Evolutionary conservation across 2,888 invertebrate genomes (phyloP), one percentile per base, ranked within the genome.

Genomic region (Halocaridina rubra): DNA sequence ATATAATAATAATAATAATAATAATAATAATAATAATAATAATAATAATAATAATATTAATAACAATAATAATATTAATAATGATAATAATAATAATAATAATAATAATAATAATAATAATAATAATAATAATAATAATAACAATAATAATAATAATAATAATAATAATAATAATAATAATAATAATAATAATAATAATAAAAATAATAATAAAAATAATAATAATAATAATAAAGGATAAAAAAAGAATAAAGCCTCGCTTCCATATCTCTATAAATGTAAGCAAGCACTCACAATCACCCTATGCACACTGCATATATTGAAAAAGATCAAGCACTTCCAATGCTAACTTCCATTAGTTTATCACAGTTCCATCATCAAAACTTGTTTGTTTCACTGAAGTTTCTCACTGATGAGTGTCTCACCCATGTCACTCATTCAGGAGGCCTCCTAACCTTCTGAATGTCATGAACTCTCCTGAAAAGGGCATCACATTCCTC

Each of bases 71-170:
- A 4, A 3, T 24, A 19, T 19, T n/a, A n/a, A n/a, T n/a, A n/a
- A n/a, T n/a, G n/a, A n/a, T n/a, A n/a, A n/a, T n/a, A n/a, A n/a
- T n/a, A 22, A 61, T 19, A 24, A 61, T 61, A 22, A 61, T 61
- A 61, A 61, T 22, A 61, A 61, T 19, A 61, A 19, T 61, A 61
- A 61, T 61, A 61, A 61, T 61, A 61, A 61, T 61, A 61, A 61
- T 61, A 61, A 61, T 61, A 61, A 61, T 22, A 61, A 61, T 61
- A 61, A 61, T 61, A 61, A 61, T 61, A 61, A 61, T 61, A 61
- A 61, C 27, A 61, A 61, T 61, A 61, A 61, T 61, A 61, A 61
- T 61, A 61, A 61, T 61, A 61, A 61, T 61, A 61, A 61, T 61
- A 61, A 61, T 61, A 61, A 61, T 7, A n/a, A 61, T 7, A 61